These are phyloP conservation scores for Dunckerocampus dactyliophorus DNA, from an alignment of 2,113 vertebrate species.

Conservation along the genomic window DNA sequence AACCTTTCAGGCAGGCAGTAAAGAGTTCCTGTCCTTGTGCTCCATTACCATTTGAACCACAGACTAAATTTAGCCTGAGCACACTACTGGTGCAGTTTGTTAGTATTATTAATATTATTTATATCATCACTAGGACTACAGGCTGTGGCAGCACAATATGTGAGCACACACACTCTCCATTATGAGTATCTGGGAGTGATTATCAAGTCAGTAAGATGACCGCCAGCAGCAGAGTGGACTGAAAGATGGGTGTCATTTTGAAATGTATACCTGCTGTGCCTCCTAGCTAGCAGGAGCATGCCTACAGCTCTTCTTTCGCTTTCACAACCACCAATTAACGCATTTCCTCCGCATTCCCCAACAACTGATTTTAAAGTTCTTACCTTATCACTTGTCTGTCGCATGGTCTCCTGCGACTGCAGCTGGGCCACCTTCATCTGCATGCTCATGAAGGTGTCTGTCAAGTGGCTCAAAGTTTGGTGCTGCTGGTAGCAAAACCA, in stretches of 20 bases:
- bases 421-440: slow-evolving; percentile 67
- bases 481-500: slow-evolving; percentile 73
- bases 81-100: slow-evolving; percentile 29
- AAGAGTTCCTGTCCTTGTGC: slow-evolving; percentile 38
- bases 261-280: slow-evolving; percentile 26
- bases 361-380: not conserved
- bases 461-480: slow-evolving; percentile 61
- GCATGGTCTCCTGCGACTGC: slow-evolving; percentile 63
- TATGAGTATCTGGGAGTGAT: not conserved
- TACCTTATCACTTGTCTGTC: slow-evolving; percentile 62
- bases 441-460: slow-evolving; percentile 62
- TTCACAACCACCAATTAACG: not conserved
- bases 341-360: no score
- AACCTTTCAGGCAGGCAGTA: slow-evolving; percentile 13
- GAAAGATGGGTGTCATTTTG: slow-evolving; percentile 6
- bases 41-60: slow-evolving; percentile 36
- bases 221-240: no score
- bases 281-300: slow-evolving; percentile 13
- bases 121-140: not conserved
- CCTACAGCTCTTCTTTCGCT: slow-evolving; percentile 2
- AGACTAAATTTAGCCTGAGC: slow-evolving; percentile 55
- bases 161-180: not conserved
- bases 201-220: slow-evolving; percentile 15
- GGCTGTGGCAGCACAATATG: not conserved
- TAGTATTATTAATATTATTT: slow-evolving; percentile 22